A percentile compares a stretch with the other conserved stretches of the same genome.
phyloP scores from a whole-genome alignment of 2,113 vertebrate species.

The Pseudopipra pipra region DNA sequence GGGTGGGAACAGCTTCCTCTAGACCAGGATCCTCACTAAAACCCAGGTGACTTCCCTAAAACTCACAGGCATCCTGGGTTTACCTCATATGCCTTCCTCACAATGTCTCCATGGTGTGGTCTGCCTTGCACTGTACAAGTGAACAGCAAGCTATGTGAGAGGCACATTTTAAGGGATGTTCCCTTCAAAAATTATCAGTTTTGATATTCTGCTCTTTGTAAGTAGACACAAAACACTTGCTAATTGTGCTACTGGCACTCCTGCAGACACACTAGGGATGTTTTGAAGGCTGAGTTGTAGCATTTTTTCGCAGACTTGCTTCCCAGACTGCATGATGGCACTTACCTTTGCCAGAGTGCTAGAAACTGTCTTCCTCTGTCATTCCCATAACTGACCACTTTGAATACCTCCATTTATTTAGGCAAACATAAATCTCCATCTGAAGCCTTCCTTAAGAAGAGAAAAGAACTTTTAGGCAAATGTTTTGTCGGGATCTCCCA shows the following conservation, averaged over 20 bases:
- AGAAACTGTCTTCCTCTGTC: neutral
- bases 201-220: neutral
- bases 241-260: neutral
- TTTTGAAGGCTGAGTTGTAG: neutral
- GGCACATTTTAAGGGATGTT: neutral
- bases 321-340: neutral
- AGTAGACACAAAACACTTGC: neutral
- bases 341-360: neutral
- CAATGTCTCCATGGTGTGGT: rapidly evolving
- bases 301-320: neutral
- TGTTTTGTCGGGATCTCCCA: neutral
- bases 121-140: neutral
- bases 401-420: neutral
- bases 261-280: neutral
- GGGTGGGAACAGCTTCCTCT: neutral
- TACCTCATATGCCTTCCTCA: neutral
- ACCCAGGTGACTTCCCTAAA: neutral
- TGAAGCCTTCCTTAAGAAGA: neutral
- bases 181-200: neutral
- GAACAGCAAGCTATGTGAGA: rapidly evolving
- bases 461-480: neutral
- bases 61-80: neutral
- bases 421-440: neutral
- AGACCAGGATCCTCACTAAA: neutral
- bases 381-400: neutral